Percentiles rank a stretch among this genome's conserved stretches.
These are phyloP conservation scores for Paramisgurnus dabryanus DNA, from an alignment of 2,113 vertebrate genomes.

Conservation along the genomic window DNA sequence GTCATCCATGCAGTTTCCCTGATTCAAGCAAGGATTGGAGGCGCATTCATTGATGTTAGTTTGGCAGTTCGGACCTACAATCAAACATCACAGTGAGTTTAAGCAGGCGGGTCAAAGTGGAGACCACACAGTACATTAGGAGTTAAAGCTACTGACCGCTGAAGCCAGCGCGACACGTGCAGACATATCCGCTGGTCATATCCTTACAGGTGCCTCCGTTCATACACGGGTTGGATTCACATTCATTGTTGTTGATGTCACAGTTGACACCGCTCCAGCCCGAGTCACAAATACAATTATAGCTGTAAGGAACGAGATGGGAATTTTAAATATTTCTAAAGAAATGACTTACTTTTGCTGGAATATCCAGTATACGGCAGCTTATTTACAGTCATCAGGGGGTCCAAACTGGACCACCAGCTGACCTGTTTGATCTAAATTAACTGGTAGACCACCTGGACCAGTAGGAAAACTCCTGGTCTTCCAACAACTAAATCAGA, in stretches of 20 bases:
- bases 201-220: conserved; percentile 94
- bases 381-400: too few relatives aligned
- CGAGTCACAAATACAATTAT: conserved; percentile 86
- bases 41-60: conserved; percentile 97
- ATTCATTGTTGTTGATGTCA: conserved; percentile 92
- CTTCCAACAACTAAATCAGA: too few relatives aligned
- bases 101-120: neutral
- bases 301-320: conserved; percentile 66
- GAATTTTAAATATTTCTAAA: neutral
- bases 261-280: conserved; percentile 95
- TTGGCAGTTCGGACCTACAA: conserved; percentile 91
- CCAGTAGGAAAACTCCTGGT: too few relatives aligned
- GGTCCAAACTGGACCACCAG: too few relatives aligned
- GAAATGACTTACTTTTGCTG: neutral
- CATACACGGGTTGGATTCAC: conserved; percentile 93
- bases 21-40: conserved; percentile 95
- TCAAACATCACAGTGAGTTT: conserved; percentile 44
- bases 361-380: neutral
- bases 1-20: conserved; percentile 91
- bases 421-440: too few relatives aligned
- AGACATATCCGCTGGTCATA: conserved; percentile 93
- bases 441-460: too few relatives aligned
- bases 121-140: neutral
- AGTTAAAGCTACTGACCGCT: conserved; percentile 77
- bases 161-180: conserved; percentile 90